Base-by-base conservation (phyloP, 2,888 invertebrate genomes). In the Glaucopsyche alexis region DNA sequence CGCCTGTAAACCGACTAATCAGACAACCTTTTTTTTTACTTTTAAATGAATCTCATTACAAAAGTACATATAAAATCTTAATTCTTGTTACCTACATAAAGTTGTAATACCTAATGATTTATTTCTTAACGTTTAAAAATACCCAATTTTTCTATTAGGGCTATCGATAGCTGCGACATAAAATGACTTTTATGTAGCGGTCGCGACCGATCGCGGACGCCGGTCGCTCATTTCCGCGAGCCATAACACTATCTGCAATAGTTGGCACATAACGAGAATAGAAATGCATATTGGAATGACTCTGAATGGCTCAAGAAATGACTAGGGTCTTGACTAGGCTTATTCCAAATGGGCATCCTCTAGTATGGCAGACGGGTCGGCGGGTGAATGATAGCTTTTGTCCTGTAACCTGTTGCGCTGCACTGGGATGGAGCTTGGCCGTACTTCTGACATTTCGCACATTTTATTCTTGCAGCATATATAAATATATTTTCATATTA, bases 401-500 rank as follows among this genome's bases (percentile, higher is more conserved):
- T 87, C 82, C 78, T 29, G 81, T 84, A 83, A 87, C 82, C 78
- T 29, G 81, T 81, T 81, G 78, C 80, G 75, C 81, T 66, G 86
- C 89, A 87, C 86, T 83, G 88, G 89, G 87, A 82, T 85, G 89
- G 89, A 86, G 89, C 89, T 90, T 90, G 90, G 86, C 87, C 81
- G 77, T 77, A 73, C 76, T 73, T 78, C 75, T 75, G 76, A 77
- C 73, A 71, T 67, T 66, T 74, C 74, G 78, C 78, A 79, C 78
- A 71, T 66, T 78, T 76, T 73, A 74, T 64, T 73, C 77, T 73
- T 72, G 77, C 78, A 76, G 74, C 69, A 74, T 76, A 72, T 67
- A 73, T 65, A 72, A 69, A 73, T 73, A 40, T 67, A 42, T 42
- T 7, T 42, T 42, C 42, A 42, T 42, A 40, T 5, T 40, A 42